These are phyloP conservation scores for Micoletzkya japonica DNA, from an alignment of 2,888 invertebrate genomes.

Conservation along the genomic window DNA sequence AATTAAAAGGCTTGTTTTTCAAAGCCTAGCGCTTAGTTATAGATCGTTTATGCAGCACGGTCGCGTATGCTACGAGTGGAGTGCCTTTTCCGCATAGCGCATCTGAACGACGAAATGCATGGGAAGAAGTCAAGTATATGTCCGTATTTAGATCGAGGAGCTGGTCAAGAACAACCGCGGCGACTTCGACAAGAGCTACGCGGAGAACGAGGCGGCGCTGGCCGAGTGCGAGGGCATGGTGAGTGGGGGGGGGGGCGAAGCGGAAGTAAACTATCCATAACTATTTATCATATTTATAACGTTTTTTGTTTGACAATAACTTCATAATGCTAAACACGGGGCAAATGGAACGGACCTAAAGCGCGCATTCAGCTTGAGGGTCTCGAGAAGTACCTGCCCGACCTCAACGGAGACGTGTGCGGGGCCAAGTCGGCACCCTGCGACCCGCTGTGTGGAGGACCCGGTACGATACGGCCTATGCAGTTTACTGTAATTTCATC, in stretches of 20 bases:
- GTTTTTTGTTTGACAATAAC: too few species aligned
- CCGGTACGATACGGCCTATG: conserved; percentile 64
- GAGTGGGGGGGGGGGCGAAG: background rate
- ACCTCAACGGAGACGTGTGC: conserved; percentile 83
- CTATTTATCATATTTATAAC: too few species aligned
- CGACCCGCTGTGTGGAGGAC: conserved; percentile 89
- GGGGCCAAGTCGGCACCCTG: conserved; percentile 75
- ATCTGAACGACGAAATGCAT: too few species aligned
- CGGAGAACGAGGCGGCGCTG: conserved; percentile 77
- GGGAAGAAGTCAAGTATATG: too few species aligned
- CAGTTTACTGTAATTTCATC: background rate
- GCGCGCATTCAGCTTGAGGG: conserved; percentile 42
- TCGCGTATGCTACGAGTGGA: too few species aligned
- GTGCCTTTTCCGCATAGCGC: too few species aligned
- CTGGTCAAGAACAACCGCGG: conserved; percentile 72
- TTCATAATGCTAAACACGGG: too few species aligned
- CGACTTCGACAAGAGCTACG: conserved; percentile 73
- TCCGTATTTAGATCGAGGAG: conserved; percentile 71
- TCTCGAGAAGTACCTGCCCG: conserved; percentile 72
- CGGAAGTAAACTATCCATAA: background rate
- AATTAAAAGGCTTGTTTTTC: too few species aligned
- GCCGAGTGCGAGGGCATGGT: conserved; percentile 68
- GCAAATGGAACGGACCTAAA: background rate
- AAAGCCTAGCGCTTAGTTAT: too few species aligned
- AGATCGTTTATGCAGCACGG: too few species aligned